Base-by-base conservation (phyloP, 2,888 invertebrate genomes). In the Cheilosia urbana region DNA sequence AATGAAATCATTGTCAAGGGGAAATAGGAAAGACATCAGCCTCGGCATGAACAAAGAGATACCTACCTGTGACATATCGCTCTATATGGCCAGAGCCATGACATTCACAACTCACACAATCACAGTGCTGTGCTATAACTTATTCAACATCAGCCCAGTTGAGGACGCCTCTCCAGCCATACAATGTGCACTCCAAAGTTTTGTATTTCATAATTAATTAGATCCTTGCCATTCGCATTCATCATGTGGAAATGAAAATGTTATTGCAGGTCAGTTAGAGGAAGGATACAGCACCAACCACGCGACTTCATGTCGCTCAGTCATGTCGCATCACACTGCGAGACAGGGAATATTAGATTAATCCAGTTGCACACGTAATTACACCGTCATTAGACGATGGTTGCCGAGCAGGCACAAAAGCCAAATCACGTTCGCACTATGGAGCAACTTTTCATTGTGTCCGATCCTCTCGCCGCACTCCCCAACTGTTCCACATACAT, bases 311-410 rank as follows among this genome's bases (percentile, higher is more conserved):
- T 65, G 40, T 37, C 60, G 42, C 72, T 66, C 49, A 30, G 19
- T 57, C 51, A 76, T 40, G 47, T 49, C 47, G 21, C 60, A 49
- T 60, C 57, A 57, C 34, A 45, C 57, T 57, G 34, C 30, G 30
- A 42, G 62, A 30, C 55, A 57, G 37, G n/a, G 65, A 75, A 65
- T 66, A 62, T 66, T 49, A 57, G 57, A 75, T 75, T 65, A 75
- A 65, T 75, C 57, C 34, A 76, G 76, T 76, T 76, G 66, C 68
- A 68, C 68, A 76, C 66, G 76, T 76, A 76, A 76, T 76, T 76
- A 60, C 60, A 60, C 49, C 49, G 27, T 66, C 75, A 75, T 75
- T 63, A 73, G 73, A 65, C 24, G 57, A 66, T 57, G 75, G 65
- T 40, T 37, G 42, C 27, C n/a, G 51, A 30, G 11, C 58, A 71